Conservation (phyloP, 2,113 vertebrate species). For the Poicephalus gulielmi region DNA sequence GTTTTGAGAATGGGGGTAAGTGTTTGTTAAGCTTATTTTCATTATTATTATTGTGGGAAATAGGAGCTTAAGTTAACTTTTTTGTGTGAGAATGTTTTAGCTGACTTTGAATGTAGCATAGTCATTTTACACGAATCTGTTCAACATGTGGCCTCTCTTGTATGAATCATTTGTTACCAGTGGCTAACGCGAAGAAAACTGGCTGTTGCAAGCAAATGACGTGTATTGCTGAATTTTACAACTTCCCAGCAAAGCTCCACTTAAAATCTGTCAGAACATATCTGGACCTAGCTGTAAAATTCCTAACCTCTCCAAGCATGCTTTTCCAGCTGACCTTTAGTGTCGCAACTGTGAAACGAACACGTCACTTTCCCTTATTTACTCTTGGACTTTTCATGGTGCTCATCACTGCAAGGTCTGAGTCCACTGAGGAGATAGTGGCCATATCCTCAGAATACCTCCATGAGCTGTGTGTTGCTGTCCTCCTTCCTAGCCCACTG, state of each 20-base stretch:
- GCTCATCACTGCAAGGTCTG: background rate
- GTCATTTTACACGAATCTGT: background rate
- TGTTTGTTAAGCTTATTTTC: slow-evolving; percentile 61
- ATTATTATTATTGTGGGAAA: slow-evolving; percentile 54
- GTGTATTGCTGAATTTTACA: slow-evolving; percentile 49
- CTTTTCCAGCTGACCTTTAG: slow-evolving; percentile 67
- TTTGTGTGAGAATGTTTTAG: slow-evolving; percentile 60
- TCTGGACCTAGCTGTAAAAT: slow-evolving; percentile 29
- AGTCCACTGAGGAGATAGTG: background rate
- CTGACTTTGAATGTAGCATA: slow-evolving; percentile 24
- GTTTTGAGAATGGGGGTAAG: slow-evolving; percentile 33
- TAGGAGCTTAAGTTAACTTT: slow-evolving; percentile 50
- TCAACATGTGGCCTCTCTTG: slow-evolving; percentile 55
- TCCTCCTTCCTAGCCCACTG: background rate
- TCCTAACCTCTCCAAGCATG: background rate
- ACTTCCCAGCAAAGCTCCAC: slow-evolving; percentile 33
- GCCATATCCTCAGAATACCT: background rate
- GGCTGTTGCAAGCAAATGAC: slow-evolving; percentile 68
- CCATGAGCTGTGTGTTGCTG: background rate
- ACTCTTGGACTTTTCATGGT: background rate
- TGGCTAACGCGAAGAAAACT: slow-evolving; percentile 44
- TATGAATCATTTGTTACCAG: slow-evolving; percentile 62
- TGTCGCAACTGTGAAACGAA: slow-evolving; percentile 3
- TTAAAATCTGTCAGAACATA: slow-evolving; percentile 59
- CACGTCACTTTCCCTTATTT: background rate